These are phyloP conservation scores for Carettochelys insculpta DNA, from an alignment of 2,113 vertebrate species.

Conservation along the genomic window DNA sequence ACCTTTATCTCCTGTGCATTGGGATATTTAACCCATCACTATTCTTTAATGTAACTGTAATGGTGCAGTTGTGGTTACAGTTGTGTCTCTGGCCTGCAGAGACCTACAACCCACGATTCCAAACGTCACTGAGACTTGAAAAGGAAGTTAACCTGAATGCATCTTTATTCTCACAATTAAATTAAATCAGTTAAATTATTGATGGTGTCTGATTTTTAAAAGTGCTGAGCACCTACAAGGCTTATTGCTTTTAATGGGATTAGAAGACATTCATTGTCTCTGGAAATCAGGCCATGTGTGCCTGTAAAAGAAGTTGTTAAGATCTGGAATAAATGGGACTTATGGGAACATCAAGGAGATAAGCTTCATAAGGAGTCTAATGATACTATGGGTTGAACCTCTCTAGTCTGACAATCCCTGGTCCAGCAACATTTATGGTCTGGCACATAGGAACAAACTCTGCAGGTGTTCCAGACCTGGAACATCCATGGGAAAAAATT, in stretches of 20 bases:
- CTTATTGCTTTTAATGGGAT: not conserved
- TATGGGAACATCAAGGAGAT: not conserved
- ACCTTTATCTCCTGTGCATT: slow-evolving; percentile 65
- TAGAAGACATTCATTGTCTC: not conserved
- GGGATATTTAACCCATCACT: slow-evolving; percentile 34
- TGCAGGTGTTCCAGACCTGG: too few species aligned
- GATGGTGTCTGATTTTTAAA: not conserved
- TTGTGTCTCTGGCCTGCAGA: not conserved
- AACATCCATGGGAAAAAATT: too few species aligned
- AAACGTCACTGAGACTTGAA: not conserved
- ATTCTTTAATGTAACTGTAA: slow-evolving; percentile 59
- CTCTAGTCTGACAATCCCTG: too few species aligned
- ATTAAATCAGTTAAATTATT: not conserved
- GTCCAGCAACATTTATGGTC: too few species aligned
- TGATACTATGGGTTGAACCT: not conserved
- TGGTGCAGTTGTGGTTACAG: slow-evolving; percentile 51
- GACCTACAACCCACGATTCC: not conserved
- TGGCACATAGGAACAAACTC: too few species aligned
- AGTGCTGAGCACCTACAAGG: not conserved
- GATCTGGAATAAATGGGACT: not conserved
- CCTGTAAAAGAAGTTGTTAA: not conserved
- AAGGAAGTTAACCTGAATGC: not conserved
- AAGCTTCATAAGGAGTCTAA: not conserved
- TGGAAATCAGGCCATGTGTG: not conserved
- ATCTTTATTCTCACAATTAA: fast-evolving